Evolutionary conservation across 1,140 invertebrate genomes (phyloP), one percentile per base, ranked within the genome.

Genomic region (Mycetomoellerius zeteki): DNA sequence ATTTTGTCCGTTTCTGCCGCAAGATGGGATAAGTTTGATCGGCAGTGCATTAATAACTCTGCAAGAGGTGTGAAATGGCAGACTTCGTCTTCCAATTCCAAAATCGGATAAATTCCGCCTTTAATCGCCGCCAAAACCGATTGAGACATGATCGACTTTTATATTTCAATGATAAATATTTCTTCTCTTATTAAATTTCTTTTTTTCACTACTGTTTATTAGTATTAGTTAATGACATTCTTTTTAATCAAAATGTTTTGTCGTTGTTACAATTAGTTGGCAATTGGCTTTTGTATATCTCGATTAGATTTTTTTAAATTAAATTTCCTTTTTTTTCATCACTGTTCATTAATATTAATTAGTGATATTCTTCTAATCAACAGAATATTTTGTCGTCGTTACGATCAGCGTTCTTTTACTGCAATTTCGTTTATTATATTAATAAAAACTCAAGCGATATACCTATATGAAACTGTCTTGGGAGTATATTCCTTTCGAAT

Each of bases 11-110:
- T n/a, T 62, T 54, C 75, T 64, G 10, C 21, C 58, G 37, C 37
- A 37, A 78, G 37, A 64, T 33, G 52, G 37, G 30, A 64, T 64
- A 64, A 78, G 30, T 78, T 78, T 50, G 58, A 78, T 78, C 58
- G 37, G 58, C n/a, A 30, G 58, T 47, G 37, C 24, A 62, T 62
- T 62, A 64, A 47, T 77, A 62, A 56, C 33, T 62, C 37, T 47
- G 16, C 37, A 16, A 62, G 21, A 60, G 24, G 37, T 62, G 56
- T 27, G 73, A 60, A 60, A 27, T 19, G 33, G 16, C 19, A 52
- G 19, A 37, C 8, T 21, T 56, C 27, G n/a, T 21, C 19, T 3
- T 58, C 2, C n/a, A 56, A 56, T 54, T 21, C 5, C 47, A 56
- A 73, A 73, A 73, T 56, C 71, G 4, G 12, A 33, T 52, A 33